Percentiles rank a stretch among this genome's conserved stretches.
Conservation (phyloP, 2,113 vertebrate species). For the Cyphomyrus discorhynchus region DNA sequence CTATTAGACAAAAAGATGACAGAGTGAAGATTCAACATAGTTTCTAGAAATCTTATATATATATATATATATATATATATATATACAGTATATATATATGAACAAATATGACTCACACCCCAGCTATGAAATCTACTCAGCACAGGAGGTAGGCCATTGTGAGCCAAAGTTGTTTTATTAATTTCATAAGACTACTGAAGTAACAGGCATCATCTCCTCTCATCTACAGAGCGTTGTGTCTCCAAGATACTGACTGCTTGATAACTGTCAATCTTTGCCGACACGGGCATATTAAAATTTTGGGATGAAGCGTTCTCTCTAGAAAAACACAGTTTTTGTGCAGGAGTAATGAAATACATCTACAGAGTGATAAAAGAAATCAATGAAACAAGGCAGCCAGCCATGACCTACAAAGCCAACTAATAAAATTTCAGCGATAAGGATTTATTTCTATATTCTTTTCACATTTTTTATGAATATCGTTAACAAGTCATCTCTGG, state of each 20-base stretch:
- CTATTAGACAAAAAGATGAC: neutral
- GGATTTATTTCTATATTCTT: constrained; percentile 6
- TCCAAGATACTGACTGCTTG: constrained; percentile 82
- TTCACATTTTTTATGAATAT: constrained; percentile 42
- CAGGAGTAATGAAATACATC: constrained; percentile 70
- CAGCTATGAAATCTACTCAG: neutral
- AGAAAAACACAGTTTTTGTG: constrained; percentile 59
- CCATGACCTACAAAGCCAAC: constrained; percentile 48
- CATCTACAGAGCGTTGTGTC: constrained; percentile 70
- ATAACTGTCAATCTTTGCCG: constrained; percentile 71
- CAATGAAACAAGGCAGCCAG: constrained; percentile 59
- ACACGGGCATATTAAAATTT: constrained; percentile 69
- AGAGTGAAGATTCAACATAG: neutral
- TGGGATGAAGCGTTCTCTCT: constrained; percentile 53
- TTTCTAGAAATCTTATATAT: too few species aligned
- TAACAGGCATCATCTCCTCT: constrained; percentile 74
- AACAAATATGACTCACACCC: neutral
- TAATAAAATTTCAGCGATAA: neutral
- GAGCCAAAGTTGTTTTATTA: constrained; percentile 76
- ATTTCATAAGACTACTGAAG: constrained; percentile 77
- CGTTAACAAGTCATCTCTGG: constrained; percentile 43
- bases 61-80: too few species aligned
- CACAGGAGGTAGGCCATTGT: neutral
- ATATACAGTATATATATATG: neutral
- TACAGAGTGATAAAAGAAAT: constrained; percentile 68